Base-by-base conservation (phyloP, 2,113 vertebrate species). In the Alethe castanea region DNA sequence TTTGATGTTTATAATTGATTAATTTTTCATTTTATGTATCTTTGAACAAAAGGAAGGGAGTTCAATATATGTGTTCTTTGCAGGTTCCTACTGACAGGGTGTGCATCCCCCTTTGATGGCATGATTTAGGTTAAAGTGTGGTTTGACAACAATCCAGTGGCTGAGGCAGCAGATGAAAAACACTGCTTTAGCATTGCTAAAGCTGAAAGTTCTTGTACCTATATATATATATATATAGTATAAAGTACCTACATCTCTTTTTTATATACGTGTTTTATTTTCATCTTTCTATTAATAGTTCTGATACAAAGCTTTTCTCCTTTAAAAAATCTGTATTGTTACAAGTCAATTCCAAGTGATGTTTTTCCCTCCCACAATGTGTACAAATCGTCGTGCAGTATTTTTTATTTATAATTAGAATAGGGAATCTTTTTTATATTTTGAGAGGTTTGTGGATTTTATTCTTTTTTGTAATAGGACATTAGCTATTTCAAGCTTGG, bases 1-100 rank as follows among this genome's bases (percentile, higher is more conserved):
- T 96, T 97, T 95, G 90, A 93, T 95, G 85, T 86, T 96, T 96
- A 80, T 95, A 95, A 95, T 91, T 87, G 95, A 95, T 97, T 94
- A 87, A 95, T 95, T 95, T 93, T 96, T 96, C 81, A 96, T 89
- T 94, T 94, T 91, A 44, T 80, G 69, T 85, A 80, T 93, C 93
- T 95, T 95, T 93, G 94, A 96, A 96, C 67, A 93, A 70, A 97
- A 95, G 95, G 38, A 83, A 96, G 77, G 9, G 3, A 85, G 81
- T 88, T 56, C 61, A 57, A 25, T 90, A 5, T 95, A 72, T 59
- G 33, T 95, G 80, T 92, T 92, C 69, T 81, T 85, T 90, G 76
- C 0, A 0, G 81, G 54, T 82, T 90, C 35, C 64, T 89, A 20
- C 88, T 94, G 95, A 65, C 94, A 92, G 85, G 56, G 85, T 81